Evolutionary conservation across 2,797 vertebrate species (phyloP), one percentile per base, ranked within the genome.

Genomic region (Syngnathus acus): DNA sequence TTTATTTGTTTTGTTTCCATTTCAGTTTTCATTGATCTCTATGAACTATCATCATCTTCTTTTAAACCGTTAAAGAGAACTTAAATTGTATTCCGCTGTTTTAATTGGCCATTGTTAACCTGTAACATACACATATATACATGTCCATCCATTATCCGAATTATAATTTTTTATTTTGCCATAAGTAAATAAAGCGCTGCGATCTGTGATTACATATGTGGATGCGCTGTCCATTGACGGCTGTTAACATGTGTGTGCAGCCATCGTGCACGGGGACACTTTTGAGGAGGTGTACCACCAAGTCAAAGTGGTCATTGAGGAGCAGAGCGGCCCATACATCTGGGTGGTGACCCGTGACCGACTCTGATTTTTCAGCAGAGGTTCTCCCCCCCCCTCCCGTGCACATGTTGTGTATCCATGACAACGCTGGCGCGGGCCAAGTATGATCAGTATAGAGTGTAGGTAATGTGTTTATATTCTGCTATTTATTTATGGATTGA

Each of bases 281-380:
- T 95, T 95, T 40, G 93, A 95, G 75, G 94, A 95, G 80, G 91
- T 95, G 64, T 95, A 95, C 82, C 93, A 94, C 84, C 92, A 90
- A 62, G 84, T 94, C 67, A 94, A 94, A 68, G 86, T 88, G 0
- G 91, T 95, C 82, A 94, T 95, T 1, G 93, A 95, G 80, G 94
- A 94, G 76, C 94, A 95, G 75, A 94, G 94, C 11, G 94, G 93
- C 14, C 94, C 93, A 0, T 95, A 94, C 85, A 94, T 95, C 85
- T 95, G 94, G 94, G 91, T 95, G 62, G 92, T 92, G 0, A 91
- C 93, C 64, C 85, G 92, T 1, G 93, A 89, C 69, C 78, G 86
- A 63, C 86, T 90, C 75, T 91, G 86, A 88, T 80, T 65, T 66
- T 61, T 51, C 13, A 9, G 32, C 40, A 5, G 9, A 2, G 1